These are phyloP conservation scores for Sitta carolinensis DNA, from an alignment of 2,797 vertebrate genomes.

Conservation along the genomic window DNA sequence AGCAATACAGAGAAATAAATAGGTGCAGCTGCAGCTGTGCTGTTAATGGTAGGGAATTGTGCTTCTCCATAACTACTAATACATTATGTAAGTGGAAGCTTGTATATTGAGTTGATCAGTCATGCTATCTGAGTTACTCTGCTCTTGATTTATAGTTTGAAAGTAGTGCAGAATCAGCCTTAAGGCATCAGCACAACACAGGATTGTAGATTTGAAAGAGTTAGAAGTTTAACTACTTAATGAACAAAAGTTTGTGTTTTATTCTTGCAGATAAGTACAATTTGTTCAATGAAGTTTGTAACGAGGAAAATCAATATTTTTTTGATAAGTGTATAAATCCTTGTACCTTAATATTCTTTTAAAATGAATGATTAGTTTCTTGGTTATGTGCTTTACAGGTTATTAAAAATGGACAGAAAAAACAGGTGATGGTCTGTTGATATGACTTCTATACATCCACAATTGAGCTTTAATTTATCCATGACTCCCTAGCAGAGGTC, in stretches of 20 bases:
- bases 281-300: not conserved
- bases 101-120: not conserved
- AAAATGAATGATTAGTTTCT: not conserved
- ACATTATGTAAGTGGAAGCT: not conserved
- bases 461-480: not conserved
- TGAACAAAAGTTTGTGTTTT: not conserved
- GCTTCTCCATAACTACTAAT: not conserved
- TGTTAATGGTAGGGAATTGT: not conserved
- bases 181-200: not conserved
- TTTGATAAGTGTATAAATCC: not conserved
- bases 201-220: not conserved
- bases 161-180: not conserved
- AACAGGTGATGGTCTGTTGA: not conserved
- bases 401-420: not conserved
- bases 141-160: not conserved
- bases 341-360: not conserved
- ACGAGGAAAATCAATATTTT: not conserved
- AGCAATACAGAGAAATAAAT: not conserved
- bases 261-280: not conserved
- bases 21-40: not conserved
- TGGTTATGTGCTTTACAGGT: not conserved
- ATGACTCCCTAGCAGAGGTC: not conserved
- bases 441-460: not conserved
- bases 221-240: not conserved
- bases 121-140: not conserved